phyloP scores from a whole-genome alignment of 2,113 vertebrate genomes.

The Macquaria australasica region DNA sequence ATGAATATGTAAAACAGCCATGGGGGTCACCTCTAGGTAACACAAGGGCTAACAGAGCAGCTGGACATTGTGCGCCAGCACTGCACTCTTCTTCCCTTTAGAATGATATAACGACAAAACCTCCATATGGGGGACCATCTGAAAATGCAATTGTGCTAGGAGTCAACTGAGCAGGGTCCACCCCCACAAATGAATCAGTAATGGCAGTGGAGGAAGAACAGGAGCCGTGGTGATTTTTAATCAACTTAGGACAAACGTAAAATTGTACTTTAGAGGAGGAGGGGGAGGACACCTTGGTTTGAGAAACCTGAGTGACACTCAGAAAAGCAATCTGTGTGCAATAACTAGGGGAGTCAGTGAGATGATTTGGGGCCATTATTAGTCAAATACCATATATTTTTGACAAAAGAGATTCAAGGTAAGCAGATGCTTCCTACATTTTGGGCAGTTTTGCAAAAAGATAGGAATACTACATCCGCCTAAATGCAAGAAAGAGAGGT shows the following conservation, averaged over 20 bases:
- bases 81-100: slow-evolving; percentile 58
- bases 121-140: slow-evolving; percentile 79
- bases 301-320: slow-evolving; percentile 20
- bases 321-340: slow-evolving; percentile 15
- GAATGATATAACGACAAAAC: slow-evolving; percentile 59
- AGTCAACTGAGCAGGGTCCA: slow-evolving; percentile 75
- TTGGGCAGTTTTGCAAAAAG: neutral
- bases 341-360: neutral
- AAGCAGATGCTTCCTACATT: neutral
- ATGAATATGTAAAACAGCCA: slow-evolving; percentile 79
- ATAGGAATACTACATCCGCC: neutral
- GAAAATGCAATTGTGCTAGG: slow-evolving; percentile 80
- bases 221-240: slow-evolving; percentile 51
- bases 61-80: slow-evolving; percentile 69
- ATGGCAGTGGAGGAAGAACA: slow-evolving; percentile 49
- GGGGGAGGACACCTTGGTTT: slow-evolving; percentile 26
- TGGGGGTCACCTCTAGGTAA: slow-evolving; percentile 81
- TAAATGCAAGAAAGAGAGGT: neutral
- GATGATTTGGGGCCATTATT: neutral
- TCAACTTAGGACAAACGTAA: slow-evolving; percentile 50
- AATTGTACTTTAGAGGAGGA: slow-evolving; percentile 41
- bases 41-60: slow-evolving; percentile 72
- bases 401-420: neutral
- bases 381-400: neutral
- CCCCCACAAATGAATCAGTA: slow-evolving; percentile 56